A percentile compares a stretch with the other conserved stretches of the same genome.
Evolutionary conservation across 30 jellyfish, hydroid and myxozoan species (phyloP).

Genomic region (Aurelia aurita): DNA sequence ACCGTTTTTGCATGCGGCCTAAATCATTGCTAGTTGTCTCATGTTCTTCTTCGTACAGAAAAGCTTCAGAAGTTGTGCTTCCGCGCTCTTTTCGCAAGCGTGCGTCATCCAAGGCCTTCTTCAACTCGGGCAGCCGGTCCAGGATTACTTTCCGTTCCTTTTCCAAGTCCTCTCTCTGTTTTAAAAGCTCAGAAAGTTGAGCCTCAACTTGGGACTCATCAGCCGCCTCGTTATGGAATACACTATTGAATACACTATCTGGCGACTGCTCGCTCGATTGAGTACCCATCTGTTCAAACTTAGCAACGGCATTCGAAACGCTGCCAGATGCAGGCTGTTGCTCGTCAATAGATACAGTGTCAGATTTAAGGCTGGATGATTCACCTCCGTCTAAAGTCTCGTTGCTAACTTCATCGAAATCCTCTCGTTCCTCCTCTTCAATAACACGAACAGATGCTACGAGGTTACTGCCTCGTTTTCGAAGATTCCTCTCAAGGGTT

Average conservation of each 20-base stretch:
- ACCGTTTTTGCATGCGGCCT: slow-evolving; percentile 58
- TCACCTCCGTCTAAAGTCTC: slow-evolving; percentile 1
- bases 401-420: not conserved
- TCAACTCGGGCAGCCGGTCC: slow-evolving; percentile 58
- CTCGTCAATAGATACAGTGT: not conserved
- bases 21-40: slow-evolving; percentile 64
- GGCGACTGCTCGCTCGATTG: not conserved
- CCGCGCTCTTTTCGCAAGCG: slow-evolving; percentile 28
- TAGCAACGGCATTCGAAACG: slow-evolving; percentile 46
- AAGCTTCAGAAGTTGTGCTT: slow-evolving; percentile 5
- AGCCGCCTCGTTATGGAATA: slow-evolving; percentile 42
- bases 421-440: slow-evolving; percentile 52
- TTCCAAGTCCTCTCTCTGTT: slow-evolving; percentile 72
- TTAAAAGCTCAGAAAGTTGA: slow-evolving; percentile 54
- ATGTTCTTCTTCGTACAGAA: slow-evolving; percentile 46
- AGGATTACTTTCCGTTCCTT: slow-evolving; percentile 65
- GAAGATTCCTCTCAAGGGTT: slow-evolving; percentile 25
- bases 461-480: slow-evolving; percentile 1
- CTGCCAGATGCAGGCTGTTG: slow-evolving; percentile 33
- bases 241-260: slow-evolving; percentile 8
- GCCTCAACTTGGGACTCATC: slow-evolving; percentile 31
- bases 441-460: slow-evolving; percentile 37
- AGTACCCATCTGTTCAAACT: slow-evolving; percentile 19
- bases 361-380: not conserved
- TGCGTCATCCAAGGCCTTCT: slow-evolving; percentile 47